Conservation (phyloP, 2,888 invertebrate species). For the Empis stercorea region DNA sequence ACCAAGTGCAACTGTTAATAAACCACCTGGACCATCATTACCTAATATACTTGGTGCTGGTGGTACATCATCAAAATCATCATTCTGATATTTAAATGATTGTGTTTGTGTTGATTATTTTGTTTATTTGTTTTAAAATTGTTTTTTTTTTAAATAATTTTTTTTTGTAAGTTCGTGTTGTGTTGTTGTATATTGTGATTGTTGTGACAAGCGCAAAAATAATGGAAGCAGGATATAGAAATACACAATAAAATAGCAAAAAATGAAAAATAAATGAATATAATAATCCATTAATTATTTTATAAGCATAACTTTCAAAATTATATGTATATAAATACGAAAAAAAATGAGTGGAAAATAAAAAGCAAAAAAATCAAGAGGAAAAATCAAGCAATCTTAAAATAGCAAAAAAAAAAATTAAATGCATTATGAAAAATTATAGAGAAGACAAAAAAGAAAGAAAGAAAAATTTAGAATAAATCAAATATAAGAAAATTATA, state of each 20-base stretch:
- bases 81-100: not conserved
- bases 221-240: not conserved
- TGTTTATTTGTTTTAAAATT: not conserved
- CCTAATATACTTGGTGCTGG: slow-evolving; percentile 25
- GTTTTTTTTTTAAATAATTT: not conserved
- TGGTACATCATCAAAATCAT: slow-evolving; percentile 15
- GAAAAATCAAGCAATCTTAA: too few species aligned
- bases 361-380: too few species aligned
- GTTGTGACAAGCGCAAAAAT: not conserved
- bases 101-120: not conserved
- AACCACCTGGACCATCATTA: slow-evolving; percentile 15
- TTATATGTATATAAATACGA: too few species aligned
- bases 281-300: too few species aligned
- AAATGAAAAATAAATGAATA: too few species aligned
- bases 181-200: not conserved
- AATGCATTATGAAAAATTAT: too few species aligned
- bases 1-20: slow-evolving; percentile 60
- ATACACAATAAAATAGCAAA: too few species aligned
- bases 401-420: too few species aligned
- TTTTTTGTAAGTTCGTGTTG: not conserved
- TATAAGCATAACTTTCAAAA: too few species aligned
- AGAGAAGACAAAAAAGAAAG: too few species aligned
- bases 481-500: not conserved
- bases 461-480: not conserved
- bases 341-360: too few species aligned